These are phyloP conservation scores for Sinohyriopsis cumingii DNA, from an alignment of 2,888 invertebrate species.

Conservation along the genomic window DNA sequence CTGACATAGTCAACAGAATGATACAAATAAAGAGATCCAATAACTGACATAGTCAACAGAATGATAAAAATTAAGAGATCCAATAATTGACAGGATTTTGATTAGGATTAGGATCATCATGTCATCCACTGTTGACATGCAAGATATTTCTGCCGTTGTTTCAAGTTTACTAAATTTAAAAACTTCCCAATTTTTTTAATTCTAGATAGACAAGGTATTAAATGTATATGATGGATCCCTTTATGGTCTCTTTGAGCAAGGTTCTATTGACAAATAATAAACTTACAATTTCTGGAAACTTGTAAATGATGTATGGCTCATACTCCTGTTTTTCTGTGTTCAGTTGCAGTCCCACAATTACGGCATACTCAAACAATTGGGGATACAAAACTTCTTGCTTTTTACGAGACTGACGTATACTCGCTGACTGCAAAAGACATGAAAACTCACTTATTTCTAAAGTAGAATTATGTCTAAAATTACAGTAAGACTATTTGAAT, in stretches of 20 bases:
- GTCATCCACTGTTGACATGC: no score
- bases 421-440: slow-evolving; percentile 30
- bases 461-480: background rate
- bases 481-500: background rate
- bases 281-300: slow-evolving; percentile 69
- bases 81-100: no score
- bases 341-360: slow-evolving; percentile 63
- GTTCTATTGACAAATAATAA: background rate
- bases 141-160: no score
- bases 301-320: slow-evolving; percentile 63
- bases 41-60: no score
- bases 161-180: no score
- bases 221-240: no score
- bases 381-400: slow-evolving; percentile 56
- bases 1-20: no score
- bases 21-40: no score
- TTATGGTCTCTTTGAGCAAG: slow-evolving; percentile 4
- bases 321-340: slow-evolving; percentile 44
- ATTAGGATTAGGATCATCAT: no score
- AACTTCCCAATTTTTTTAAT: no score
- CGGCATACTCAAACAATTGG: slow-evolving; percentile 67
- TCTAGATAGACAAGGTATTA: no score
- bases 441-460: slow-evolving; percentile 4
- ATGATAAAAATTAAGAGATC: no score
- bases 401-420: slow-evolving; percentile 32